Base-by-base conservation (phyloP, 1,140 invertebrate species). In the Dinoponera quadriceps region DNA sequence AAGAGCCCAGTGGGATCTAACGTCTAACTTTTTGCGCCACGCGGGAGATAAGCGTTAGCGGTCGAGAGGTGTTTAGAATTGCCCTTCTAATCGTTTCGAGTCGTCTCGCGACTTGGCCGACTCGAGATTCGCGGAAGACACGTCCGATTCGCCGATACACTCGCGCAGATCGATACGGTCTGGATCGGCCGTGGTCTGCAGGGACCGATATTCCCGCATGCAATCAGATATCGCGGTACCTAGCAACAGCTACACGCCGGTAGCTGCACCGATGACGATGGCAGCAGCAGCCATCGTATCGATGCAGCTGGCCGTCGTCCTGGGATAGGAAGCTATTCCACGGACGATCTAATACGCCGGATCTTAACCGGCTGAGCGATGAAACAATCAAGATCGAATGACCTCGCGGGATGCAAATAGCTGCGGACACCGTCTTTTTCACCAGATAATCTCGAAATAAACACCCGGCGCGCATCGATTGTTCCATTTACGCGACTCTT, bases 141-240 rank as follows among this genome's bases (percentile, higher is more conserved):
- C 63, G 38, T 38, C 20, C 78, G 74, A 77, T 63, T 29, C 22
- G 55, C 62, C 74, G 62, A 82, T 87, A 73, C 38, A 11, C 65
- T 27, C 68, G 81, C 75, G 14, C 69, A 66, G 65, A 71, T 83
- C 81, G 73, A 83, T 78, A 27, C 29, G 27, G 48, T n/a, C 74
- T 55, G 55, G 84, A 82, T 82, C 44, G 44, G 62, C 73, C 62
- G 59, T 65, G 60, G 54, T 55, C 73, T 82, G 33, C 38, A 33
- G 85, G 82, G 86, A 87, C 82, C 83, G 86, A 87, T 87, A 84
- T 88, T 87, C 86, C 86, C 77, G 71, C 83, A 74, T 85, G 86
- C 84, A 89, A 90, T 88, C 86, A 84, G 86, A 87, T 86, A 84
- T 71, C 82, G 85, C 57, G 74, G 73, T 87, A 84, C 57, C 85